Percentiles rank a stretch among this genome's conserved stretches.
Conservation (phyloP, 2,888 invertebrate species). For the Metopia argyrocephala region DNA sequence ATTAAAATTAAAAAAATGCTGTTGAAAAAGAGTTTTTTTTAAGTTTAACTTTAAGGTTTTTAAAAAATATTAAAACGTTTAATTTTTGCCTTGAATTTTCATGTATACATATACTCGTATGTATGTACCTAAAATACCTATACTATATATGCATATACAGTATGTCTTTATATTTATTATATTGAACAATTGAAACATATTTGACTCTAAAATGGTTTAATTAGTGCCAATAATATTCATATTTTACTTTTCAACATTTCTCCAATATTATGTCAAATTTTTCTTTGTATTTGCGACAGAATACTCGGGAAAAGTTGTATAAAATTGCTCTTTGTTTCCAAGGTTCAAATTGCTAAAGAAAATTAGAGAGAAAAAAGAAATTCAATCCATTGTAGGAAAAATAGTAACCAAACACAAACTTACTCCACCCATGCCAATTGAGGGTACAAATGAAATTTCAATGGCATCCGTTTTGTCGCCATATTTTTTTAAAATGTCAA, state of each 20-base stretch:
- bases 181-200: no score
- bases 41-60: no score
- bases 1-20: no score
- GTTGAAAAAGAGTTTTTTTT: no score
- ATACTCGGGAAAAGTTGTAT: slow-evolving; percentile 69
- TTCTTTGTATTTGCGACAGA: slow-evolving; percentile 70
- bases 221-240: no score
- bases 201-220: no score
- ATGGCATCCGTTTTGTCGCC: slow-evolving; percentile 72
- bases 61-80: no score
- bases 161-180: no score
- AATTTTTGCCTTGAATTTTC: no score
- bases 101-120: no score
- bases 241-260: slow-evolving; percentile 66
- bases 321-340: slow-evolving; percentile 71
- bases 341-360: slow-evolving; percentile 70
- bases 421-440: slow-evolving; percentile 74
- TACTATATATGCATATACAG: no score
- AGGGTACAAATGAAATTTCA: slow-evolving; percentile 74
- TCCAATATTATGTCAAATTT: slow-evolving; percentile 68
- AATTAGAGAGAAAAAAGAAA: not conserved
- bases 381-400: not conserved
- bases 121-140: no score
- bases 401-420: slow-evolving; percentile 52
- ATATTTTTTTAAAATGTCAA: slow-evolving; percentile 73